A percentile compares a stretch with the other conserved stretches of the same genome.
These are phyloP conservation scores for Coendou prehensilis DNA, from an alignment of 2,797 vertebrate genomes.

Conservation along the genomic window DNA sequence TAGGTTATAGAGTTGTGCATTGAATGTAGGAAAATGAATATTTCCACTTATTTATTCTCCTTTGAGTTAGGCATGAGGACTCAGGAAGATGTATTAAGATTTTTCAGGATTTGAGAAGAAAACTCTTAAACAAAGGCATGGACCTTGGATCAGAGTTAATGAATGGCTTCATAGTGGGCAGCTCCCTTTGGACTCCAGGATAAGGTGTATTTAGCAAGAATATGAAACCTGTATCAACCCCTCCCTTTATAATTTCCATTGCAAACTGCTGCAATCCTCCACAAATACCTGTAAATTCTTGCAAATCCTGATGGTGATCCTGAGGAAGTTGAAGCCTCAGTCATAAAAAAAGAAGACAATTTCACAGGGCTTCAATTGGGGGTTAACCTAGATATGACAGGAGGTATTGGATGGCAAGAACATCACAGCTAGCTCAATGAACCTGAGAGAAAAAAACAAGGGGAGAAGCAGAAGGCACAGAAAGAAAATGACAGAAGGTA, in stretches of 20 bases:
- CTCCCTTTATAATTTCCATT: neutral
- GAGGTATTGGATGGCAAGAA: neutral
- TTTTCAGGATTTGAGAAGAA: neutral
- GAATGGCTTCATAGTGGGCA: neutral
- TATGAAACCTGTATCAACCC: neutral
- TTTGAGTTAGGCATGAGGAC: neutral
- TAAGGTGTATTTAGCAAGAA: conserved; percentile 17
- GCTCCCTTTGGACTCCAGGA: neutral
- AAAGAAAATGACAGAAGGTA: neutral
- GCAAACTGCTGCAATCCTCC: neutral
- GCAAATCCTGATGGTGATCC: neutral
- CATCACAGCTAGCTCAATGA: neutral
- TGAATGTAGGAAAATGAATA: neutral
- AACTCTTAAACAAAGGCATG: neutral
- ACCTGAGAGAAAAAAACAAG: neutral
- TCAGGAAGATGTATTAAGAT: neutral
- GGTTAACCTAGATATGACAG: neutral
- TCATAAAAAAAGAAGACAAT: conserved; percentile 2
- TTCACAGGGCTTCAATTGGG: neutral
- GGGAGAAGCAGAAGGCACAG: neutral
- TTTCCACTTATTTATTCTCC: neutral
- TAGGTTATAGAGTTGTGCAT: neutral
- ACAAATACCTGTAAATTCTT: neutral
- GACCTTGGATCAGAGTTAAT: neutral
- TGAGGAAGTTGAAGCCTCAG: neutral